Base-by-base conservation (phyloP, 1,140 invertebrate genomes). In the Colletes latitarsis region DNA sequence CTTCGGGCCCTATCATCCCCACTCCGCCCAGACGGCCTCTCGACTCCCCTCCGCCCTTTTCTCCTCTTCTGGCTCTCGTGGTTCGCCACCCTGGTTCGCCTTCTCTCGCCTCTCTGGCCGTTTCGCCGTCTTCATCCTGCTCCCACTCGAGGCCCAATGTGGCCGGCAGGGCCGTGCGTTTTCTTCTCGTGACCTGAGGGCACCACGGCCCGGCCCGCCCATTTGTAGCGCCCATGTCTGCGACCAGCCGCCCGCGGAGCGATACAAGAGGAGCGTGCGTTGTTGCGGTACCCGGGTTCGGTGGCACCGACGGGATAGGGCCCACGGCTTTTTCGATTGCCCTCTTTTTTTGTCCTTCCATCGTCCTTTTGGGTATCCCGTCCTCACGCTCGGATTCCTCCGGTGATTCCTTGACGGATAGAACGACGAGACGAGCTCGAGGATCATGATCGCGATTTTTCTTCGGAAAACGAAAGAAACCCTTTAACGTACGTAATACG, bases 201-300 rank as follows among this genome's bases (percentile, higher is more conserved):
- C 90, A 90, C 83, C 89, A 84, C 87, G 85, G 87, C 70, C 90
- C 85, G 91, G 89, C 84, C 91, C 91, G 91, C 91, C 91, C 90
- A 92, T 91, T 92, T 92, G 91, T 92, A 92, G 91, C 91, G 90
- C 91, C 91, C 88, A 88, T 91, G 91, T 92, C 89, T 90, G 89
- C 86, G 89, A 90, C 88, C 88, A 92, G 90, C 90, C 90, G 89
- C 89, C 90, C 88, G 88, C 85, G 75, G 86, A 90, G 86, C 84
- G 85, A 86, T 84, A 88, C 84, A 85, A 53, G 79, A 57, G 73
- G 74, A 77, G 82, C 66, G 83, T 84, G 66, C 83, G 82, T 84
- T 76, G 62, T 60, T 69, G 49, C 53, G 68, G 77, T 81, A 53
- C 12, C 68, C 72, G 41, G 71, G 62, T 70, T 62, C 70, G 57